Base-by-base conservation (phyloP, 2,888 invertebrate species). In the Heterodera filipjevi region DNA sequence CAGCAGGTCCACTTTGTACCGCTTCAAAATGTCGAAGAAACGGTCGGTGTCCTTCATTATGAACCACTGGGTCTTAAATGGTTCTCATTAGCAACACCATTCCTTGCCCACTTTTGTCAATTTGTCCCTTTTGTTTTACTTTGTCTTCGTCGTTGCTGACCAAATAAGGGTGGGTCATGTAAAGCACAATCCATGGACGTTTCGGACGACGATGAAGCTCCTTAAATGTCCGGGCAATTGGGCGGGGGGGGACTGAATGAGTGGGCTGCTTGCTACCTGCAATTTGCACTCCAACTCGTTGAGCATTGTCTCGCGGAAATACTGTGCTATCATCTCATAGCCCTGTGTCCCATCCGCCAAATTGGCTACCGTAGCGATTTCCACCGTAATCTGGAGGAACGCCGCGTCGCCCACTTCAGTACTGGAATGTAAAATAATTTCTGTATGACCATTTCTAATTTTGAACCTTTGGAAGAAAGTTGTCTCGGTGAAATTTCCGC, bases 271-370 rank as follows among this genome's bases (percentile, higher is more conserved):
- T n/a, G 22, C n/a, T 3, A 77, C 77, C 77, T 77, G 79, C 33
- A 79, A 64, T 70, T 79, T 79, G 71, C 79, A 79, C 64, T 79
- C 79, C 49, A 79, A 77, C 46, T 79, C 79, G 59, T 79, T 79
- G 39, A 79, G 76, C 79, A 79, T 79, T 32, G 79, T 79, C 46
- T 79, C 79, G 33, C 77, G 76, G 71, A 79, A 79, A 76, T 79
- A 79, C 71, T 79, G 59, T 33, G 44, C 78, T 19, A 79, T 39
- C 72, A 72, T 79, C 27, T 77, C 46, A 33, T 71, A 79, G 30
- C 30, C 72, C 71, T 68, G 71, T 2, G 76, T 79, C 44, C 77
- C 70, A 46, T 79, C 71, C 46, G 77, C 27, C 33, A 79, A 27
- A 44, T 79, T 44, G 39, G 79, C 79, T 27, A 79, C 70, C 22